Base-by-base conservation (phyloP, 2,113 vertebrate species). In the Rattus norvegicus region DNA sequence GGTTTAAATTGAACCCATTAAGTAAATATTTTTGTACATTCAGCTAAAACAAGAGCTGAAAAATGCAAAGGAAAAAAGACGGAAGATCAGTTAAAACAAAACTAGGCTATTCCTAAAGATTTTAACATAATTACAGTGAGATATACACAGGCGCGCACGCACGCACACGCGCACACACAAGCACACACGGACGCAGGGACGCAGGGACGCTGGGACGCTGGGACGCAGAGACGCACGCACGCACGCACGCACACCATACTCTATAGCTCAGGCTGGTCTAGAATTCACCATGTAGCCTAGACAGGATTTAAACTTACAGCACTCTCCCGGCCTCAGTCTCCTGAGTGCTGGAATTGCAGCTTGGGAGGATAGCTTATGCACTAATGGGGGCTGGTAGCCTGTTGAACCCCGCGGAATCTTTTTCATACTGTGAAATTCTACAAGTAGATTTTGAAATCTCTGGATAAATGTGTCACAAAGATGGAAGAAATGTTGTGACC, bases 1-100 rank as follows among this genome's bases (percentile, higher is more conserved):
- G 80, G 83, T 94, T 88, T 84, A 88, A 80, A 85, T 72, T 12
- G 67, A 93, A 89, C 61, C n/a, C 67, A 67, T 56, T 86, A 75
- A 77, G 33, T 83, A 94, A 83, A 39, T 90, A 81, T 88, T 85
- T 79, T 91, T 36, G 75, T 2, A 3, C 1, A 11, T 59, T 59
- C 39, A 54, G 70, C 39, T n/a, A 79, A 22, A 87, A 85, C 33
- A 85, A 17, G 33, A 65, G 69, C 8, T 26, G 5, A 17, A 61
- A 92, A 52, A 10, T 33, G 72, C 12, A 17, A 76, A 43, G 10
- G 63, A 83, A 52, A 65, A 33, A 79, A 17, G 52, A 89, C 16
- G 69, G 43, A 63, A 90, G 69, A 54, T 49, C 39, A 17, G 30
- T 3, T 24, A 63, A 49, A 65, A 43, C 67, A 72, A 17, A 39